Base-by-base conservation (phyloP, 2,888 invertebrate genomes). In the Agapostemon virescens region DNA sequence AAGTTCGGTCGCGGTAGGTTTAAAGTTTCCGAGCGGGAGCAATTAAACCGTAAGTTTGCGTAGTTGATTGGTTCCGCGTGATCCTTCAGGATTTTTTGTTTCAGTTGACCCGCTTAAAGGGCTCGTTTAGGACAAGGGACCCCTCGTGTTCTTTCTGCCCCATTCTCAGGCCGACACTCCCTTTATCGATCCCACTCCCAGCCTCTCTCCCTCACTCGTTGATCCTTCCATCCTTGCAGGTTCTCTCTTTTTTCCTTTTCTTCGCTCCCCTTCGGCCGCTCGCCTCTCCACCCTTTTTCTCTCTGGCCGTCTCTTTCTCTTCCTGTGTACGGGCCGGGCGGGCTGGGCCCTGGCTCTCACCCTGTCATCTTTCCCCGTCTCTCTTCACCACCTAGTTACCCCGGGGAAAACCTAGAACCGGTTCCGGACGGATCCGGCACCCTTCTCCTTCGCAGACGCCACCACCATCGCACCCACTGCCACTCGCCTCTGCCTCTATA, bases 111-210 rank as follows among this genome's bases (percentile, higher is more conserved):
- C 83, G 83, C 74, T 84, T 84, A 82, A 84, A 83, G 82, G 76
- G 83, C 81, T 88, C 86, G 88, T 88, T 88, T 87, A 88, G 82
- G 84, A 82, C 80, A 85, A 86, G 84, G 86, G 85, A 81, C 83
- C 86, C 87, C 83, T 81, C 74, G 81, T 83, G 82, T 82, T 84
- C 86, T 87, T 89, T 86, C 87, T 87, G 81, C 84, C 87, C 85
- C 86, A 87, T 89, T 89, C 87, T 88, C 86, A 74, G 86, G 88
- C 89, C 89, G 92, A 91, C 91, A 91, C 92, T 91, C 91, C 92
- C 91, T 91, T 91, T 92, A 92, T 92, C 91, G 92, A 82, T 87
- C 72, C 78, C 74, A 64, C 83, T 73, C 81, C 55, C 69, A 75
- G 13, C 20, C 58, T 69, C 61, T 61, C 81, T 87, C 82, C 69